Percentiles rank a stretch among this genome's conserved stretches.
Evolutionary conservation across 2,888 invertebrate genomes (phyloP).

Genomic region (Parnassius apollo): DNA sequence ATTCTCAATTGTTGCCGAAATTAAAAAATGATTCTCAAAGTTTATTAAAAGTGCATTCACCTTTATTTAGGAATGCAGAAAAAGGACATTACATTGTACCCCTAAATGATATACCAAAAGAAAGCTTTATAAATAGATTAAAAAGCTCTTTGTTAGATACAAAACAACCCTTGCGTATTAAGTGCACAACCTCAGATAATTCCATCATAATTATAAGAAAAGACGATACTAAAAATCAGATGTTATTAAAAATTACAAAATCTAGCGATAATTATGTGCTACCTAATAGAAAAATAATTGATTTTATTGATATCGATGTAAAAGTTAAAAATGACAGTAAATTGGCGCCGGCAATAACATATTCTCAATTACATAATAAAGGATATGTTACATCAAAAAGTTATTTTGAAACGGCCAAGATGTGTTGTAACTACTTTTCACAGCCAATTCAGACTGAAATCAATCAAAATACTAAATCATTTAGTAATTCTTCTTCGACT

Average conservation of each 20-base stretch:
- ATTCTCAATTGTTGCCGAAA: constrained; percentile 27
- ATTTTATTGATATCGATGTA: background rate
- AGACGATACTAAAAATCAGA: background rate
- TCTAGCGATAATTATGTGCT: constrained; percentile 55
- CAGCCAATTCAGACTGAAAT: background rate
- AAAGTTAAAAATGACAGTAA: constrained; percentile 1
- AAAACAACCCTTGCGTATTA: constrained; percentile 4
- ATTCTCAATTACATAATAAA: background rate
- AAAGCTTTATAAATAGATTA: constrained; percentile 47
- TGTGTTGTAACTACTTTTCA: background rate
- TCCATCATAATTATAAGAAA: constrained; percentile 11
- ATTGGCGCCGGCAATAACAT: background rate
- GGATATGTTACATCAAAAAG: constrained; percentile 6
- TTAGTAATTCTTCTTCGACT: background rate
- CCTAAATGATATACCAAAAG: constrained; percentile 52
- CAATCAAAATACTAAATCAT: background rate
- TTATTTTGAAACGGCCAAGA: background rate
- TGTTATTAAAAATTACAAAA: constrained; percentile 49
- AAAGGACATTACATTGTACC: constrained; percentile 49
- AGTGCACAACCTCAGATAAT: constrained; percentile 11
- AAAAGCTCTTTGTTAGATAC: constrained; percentile 41
- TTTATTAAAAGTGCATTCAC: constrained; percentile 23
- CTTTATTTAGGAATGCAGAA: constrained; percentile 26
- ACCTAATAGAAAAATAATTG: constrained; percentile 39
- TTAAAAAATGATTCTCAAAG: constrained; percentile 27